These are phyloP conservation scores for Drosophila littoralis DNA, from an alignment of 1,140 invertebrate genomes.

Conservation along the genomic window DNA sequence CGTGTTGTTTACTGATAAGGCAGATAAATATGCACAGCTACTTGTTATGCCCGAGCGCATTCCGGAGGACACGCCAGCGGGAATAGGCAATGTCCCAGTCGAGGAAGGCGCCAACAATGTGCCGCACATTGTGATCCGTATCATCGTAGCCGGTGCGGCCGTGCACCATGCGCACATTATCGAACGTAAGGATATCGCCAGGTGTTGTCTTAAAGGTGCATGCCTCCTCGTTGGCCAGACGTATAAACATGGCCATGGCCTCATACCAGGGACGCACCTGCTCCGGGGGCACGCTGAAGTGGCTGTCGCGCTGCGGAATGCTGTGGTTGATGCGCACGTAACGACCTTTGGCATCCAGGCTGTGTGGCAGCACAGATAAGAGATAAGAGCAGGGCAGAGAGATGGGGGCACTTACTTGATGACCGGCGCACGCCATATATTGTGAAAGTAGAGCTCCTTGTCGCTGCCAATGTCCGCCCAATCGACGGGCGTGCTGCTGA, in stretches of 20 bases:
- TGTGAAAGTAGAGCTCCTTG: constrained; percentile 86
- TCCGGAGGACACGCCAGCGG: constrained; percentile 84
- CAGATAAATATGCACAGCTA: not conserved
- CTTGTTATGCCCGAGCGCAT: constrained; percentile 4
- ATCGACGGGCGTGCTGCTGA: constrained; percentile 87
- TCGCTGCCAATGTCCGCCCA: constrained; percentile 88
- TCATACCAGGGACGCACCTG: constrained; percentile 87
- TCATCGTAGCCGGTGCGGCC: constrained; percentile 88
- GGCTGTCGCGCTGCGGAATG: constrained; percentile 88
- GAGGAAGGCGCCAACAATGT: constrained; percentile 89
- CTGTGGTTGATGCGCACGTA: constrained; percentile 87
- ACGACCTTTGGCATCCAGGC: constrained; percentile 85
- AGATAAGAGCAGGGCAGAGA: too few relatives aligned
- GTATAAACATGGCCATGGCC: constrained; percentile 86
- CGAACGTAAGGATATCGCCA: constrained; percentile 88
- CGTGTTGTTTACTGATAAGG: constrained; percentile 19
- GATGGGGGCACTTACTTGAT: constrained; percentile 85
- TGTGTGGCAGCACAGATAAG: constrained; percentile 36
- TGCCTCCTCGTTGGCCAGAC: constrained; percentile 85
- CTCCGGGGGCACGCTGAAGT: constrained; percentile 87
- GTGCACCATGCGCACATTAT: constrained; percentile 88
- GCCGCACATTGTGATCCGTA: constrained; percentile 86
- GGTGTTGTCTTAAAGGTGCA: constrained; percentile 87
- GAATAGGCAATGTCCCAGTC: constrained; percentile 91
- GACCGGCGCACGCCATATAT: constrained; percentile 87